phyloP scores from a whole-genome alignment of 2,113 vertebrate species.

The Clarias magur region DNA sequence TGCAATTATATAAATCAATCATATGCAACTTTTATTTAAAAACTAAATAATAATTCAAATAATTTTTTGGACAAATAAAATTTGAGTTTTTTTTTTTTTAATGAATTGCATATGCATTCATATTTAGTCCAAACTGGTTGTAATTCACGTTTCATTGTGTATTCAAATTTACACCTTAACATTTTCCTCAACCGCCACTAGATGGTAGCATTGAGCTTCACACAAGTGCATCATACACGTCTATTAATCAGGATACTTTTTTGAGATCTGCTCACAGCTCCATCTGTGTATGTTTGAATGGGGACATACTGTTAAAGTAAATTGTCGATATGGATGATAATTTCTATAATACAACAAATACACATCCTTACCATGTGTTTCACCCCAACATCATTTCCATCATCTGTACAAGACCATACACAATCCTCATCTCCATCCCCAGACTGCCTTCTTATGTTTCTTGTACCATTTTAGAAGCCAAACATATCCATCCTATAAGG shows the following conservation, averaged over 20 bases:
- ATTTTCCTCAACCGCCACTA: constrained; percentile 11
- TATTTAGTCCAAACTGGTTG: too few species aligned
- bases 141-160: too few species aligned
- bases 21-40: too few species aligned
- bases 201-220: constrained; percentile 6
- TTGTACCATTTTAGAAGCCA: not conserved
- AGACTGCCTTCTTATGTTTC: not conserved
- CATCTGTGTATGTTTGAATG: not conserved
- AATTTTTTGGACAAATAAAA: too few species aligned
- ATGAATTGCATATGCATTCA: not conserved
- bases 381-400: too few species aligned
- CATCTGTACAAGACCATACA: not conserved
- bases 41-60: too few species aligned
- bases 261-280: not conserved
- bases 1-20: too few species aligned
- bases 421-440: not conserved
- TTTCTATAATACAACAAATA: not conserved
- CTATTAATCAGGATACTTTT: not conserved
- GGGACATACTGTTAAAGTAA: not conserved
- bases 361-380: not conserved
- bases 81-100: not conserved
- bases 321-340: not conserved
- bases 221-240: not conserved
- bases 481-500: not conserved
- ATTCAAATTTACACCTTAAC: not conserved